Base-by-base conservation (phyloP, 2,113 vertebrate species). In the Deroptyus accipitrinus region DNA sequence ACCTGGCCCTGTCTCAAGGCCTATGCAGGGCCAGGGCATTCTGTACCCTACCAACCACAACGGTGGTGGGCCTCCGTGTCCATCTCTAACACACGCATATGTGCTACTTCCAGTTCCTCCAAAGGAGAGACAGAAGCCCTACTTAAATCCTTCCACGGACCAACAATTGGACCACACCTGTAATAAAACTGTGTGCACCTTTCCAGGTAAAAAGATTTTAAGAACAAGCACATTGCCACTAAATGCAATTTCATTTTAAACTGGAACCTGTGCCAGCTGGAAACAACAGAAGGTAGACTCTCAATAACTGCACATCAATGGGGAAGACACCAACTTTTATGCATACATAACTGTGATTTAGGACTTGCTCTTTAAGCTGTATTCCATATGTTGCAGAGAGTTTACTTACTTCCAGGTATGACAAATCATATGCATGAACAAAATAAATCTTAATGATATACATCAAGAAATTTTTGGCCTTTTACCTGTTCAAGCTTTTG, bases 401-500 rank as follows among this genome's bases (percentile, higher is more conserved):
- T 41, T 68, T 78, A 15, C 30, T 55, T 46, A n/a, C 42, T 81
- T 70, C 10, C n/a, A 52, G 24, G n/a, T 30, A 59, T 7, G 7
- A 84, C 17, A 79, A 81, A 67, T 57, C 31, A 17, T 1, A 48
- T 4, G 13, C 17, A 74, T n/a, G 44, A 87, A 83, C 17, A 91
- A 80, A 92, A 69, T 16, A 59, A 44, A 84, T 52, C 39, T n/a
- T 76, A 30, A 42, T 9, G 9, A 31, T 17, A 2, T 27, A 51
- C 0, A 2, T 24, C 17, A 88, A 57, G 31, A 23, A 78, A 42
- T 57, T 84, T 52, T 39, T 82, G 16, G 62, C 35, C 11, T 73
- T 49, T 37, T 97, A 99, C 99, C 98, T 99, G 98, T 75, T 99
- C 98, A 13, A 99, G 98, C 92, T 98, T 99, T 85, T 98, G 97